Evolutionary conservation across 2,888 invertebrate genomes (phyloP), one percentile per base, ranked within the genome.

Genomic region (Seira musarum): DNA sequence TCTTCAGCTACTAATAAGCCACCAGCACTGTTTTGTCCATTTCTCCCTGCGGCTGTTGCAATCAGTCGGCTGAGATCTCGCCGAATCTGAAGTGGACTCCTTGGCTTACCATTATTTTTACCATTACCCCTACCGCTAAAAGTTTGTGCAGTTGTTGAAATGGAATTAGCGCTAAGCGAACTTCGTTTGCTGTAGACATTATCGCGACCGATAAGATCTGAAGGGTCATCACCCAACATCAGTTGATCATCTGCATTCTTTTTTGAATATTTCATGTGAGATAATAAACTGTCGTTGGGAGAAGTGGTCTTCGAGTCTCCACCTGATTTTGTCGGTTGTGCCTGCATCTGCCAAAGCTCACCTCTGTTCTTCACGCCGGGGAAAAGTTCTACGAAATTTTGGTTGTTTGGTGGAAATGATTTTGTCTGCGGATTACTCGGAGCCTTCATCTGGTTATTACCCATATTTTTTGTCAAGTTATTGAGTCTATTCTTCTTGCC

Each of bases 11-110:
- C 83, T 53, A 82, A 76, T 2, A 70, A 13, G 1, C 40, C 77
- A 2, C 64, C 72, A 8, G 19, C 65, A 13, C 70, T 71, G 60
- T 70, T 65, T 6, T 24, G 17, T 25, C 69, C 76, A 25, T 2
- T n/a, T 64, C 69, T 46, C 17, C 70, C 77, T 8, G 64, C 17
- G 17, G 79, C 74, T 65, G 63, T 80, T 10, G 83, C 78, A 64
- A 83, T 71, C 35, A 83, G 83, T 30, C 85, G 80, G 67, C 83
- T 84, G 19, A 85, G 71, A 66, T 85, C 85, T 35, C 85, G 60
- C 24, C 84, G 73, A 70, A 83, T 84, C 78, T 85, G 84, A 72
- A 83, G 82, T 49, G 81, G 73, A 53, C 53, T 75, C 24, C 70
- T 65, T 74, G 78, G 82, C 61, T 76, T 71, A n/a, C 40, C 63